These are phyloP conservation scores for Orchestia grillus DNA, from an alignment of 1,140 invertebrate genomes.

Conservation along the genomic window DNA sequence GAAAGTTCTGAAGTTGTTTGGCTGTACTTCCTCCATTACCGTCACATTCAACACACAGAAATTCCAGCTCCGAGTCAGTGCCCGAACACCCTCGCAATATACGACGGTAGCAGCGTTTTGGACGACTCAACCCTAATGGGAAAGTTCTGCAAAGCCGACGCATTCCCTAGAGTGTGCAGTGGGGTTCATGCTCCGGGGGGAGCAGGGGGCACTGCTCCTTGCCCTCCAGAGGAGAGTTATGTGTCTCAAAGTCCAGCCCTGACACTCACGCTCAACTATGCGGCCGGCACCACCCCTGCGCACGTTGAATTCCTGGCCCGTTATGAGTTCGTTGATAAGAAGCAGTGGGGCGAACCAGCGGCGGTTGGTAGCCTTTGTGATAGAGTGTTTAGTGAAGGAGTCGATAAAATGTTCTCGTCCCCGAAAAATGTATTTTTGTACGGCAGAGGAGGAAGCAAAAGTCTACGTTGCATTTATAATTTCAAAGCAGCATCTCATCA, in stretches of 20 bases:
- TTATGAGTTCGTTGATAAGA: slow-evolving; percentile 87
- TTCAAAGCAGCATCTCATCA: slow-evolving; percentile 80
- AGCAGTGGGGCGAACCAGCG: slow-evolving; percentile 79
- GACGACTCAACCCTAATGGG: slow-evolving; percentile 78
- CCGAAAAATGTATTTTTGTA: slow-evolving; percentile 86
- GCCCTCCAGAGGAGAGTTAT: slow-evolving; percentile 82
- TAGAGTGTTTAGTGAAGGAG: slow-evolving; percentile 64
- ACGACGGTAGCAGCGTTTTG: slow-evolving; percentile 58
- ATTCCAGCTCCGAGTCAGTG: slow-evolving; percentile 65
- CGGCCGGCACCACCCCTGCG: slow-evolving; percentile 84
- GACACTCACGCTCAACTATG: slow-evolving; percentile 81
- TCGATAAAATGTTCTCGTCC: slow-evolving; percentile 76
- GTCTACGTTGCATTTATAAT: slow-evolving; percentile 81
- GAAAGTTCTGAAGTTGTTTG: slow-evolving; percentile 67
- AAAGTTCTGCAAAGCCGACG: slow-evolving; percentile 64
- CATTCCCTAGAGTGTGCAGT: slow-evolving; percentile 66
- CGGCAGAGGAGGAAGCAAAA: slow-evolving; percentile 82
- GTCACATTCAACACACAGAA: slow-evolving; percentile 64
- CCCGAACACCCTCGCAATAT: slow-evolving; percentile 66
- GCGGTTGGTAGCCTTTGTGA: slow-evolving; percentile 63
- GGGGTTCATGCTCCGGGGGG: slow-evolving; percentile 75
- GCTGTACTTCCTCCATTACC: slow-evolving; percentile 68
- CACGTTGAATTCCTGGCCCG: slow-evolving; percentile 82
- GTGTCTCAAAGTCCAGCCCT: slow-evolving; percentile 80
- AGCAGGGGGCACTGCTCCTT: slow-evolving; percentile 80